Conservation (phyloP, 2,113 vertebrate genomes). For the Notothenia coriiceps region DNA sequence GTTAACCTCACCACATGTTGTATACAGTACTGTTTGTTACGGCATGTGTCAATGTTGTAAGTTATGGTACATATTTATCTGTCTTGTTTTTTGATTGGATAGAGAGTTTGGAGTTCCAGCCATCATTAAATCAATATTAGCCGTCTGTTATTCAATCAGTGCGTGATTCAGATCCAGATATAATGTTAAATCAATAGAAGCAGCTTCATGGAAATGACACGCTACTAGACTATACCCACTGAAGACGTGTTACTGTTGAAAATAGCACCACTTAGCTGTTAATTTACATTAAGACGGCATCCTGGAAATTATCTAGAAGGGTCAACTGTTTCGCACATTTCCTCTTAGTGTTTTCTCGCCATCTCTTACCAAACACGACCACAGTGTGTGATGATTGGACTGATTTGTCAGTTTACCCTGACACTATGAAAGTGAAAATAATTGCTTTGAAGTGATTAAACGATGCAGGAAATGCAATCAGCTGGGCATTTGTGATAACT, state of each 20-base stretch:
- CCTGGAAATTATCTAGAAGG: background rate
- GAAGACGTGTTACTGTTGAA: conserved; percentile 3
- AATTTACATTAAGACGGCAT: conserved; percentile 2
- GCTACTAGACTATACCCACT: background rate
- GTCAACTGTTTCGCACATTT: conserved; percentile 4
- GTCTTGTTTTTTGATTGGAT: background rate
- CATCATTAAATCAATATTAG: background rate
- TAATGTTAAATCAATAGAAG: conserved; percentile 3
- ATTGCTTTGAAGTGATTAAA: conserved; percentile 10
- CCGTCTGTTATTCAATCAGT: background rate
- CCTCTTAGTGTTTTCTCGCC: background rate
- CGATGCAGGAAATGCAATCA: conserved; percentile 5
- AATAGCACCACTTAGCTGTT: background rate
- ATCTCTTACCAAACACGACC: background rate
- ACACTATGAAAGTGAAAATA: background rate
- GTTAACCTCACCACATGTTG: background rate
- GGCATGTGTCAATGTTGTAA: background rate
- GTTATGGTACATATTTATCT: background rate
- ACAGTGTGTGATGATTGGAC: background rate
- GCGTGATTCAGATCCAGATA: background rate
- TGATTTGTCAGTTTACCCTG: background rate
- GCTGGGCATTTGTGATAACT: background rate
- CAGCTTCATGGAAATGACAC: background rate
- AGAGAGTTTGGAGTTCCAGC: background rate
- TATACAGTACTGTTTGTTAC: background rate